phyloP scores from a whole-genome alignment of 2,888 invertebrate genomes.

The Metopia argyrocephala region DNA sequence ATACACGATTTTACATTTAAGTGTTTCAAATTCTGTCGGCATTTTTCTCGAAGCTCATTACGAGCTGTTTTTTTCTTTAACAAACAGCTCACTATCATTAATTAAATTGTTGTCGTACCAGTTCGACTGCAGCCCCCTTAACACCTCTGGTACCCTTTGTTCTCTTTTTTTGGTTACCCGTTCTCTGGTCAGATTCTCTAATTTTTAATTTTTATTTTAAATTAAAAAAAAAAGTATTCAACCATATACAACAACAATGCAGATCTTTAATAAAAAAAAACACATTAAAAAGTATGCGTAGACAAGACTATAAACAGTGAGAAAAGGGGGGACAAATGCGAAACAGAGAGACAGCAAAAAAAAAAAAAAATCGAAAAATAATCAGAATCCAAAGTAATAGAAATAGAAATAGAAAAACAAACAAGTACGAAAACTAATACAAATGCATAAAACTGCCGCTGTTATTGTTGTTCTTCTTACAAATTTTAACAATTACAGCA shows the following conservation, averaged over 20 bases:
- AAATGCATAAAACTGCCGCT: slow-evolving; percentile 38
- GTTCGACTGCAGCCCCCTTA: slow-evolving; percentile 39
- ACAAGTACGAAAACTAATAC: slow-evolving; percentile 2
- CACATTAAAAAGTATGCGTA: slow-evolving; percentile 34
- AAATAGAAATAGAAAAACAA: not conserved
- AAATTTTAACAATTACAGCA: not conserved
- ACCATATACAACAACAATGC: not conserved
- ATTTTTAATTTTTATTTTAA: not conserved
- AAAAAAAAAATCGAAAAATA: too few relatives aligned
- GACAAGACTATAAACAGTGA: not conserved
- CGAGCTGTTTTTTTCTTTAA: not conserved
- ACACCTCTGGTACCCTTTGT: not conserved
- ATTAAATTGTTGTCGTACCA: slow-evolving; percentile 66
- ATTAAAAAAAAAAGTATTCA: not conserved
- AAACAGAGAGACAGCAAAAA: not conserved
- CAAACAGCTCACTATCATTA: slow-evolving; percentile 49
- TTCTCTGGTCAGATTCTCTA: slow-evolving; percentile 7
- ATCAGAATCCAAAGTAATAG: too few relatives aligned
- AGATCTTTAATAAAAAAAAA: slow-evolving; percentile 22
- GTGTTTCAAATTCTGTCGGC: not conserved
- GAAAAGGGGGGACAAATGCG: not conserved
- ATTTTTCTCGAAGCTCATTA: not conserved
- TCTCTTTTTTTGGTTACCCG: slow-evolving; percentile 12
- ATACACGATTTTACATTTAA: slow-evolving; percentile 56
- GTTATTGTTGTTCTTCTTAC: not conserved